phyloP scores from a whole-genome alignment of 2,113 vertebrate genomes.

The Donacobius atricapilla region DNA sequence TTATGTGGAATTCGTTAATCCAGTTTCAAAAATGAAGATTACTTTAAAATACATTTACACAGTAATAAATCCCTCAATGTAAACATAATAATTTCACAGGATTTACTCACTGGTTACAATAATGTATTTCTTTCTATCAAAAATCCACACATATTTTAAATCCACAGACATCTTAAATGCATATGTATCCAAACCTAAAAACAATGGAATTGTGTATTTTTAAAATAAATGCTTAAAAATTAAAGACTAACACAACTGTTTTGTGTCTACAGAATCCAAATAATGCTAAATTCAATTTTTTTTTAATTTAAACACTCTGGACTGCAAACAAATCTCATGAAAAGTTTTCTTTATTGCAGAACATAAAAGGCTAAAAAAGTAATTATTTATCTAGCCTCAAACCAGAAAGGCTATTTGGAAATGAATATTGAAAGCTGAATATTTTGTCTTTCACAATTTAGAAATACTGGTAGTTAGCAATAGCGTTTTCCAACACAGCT shows the following conservation, averaged over 20 bases:
- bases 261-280: neutral
- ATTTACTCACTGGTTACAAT: neutral
- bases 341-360: neutral
- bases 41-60: neutral
- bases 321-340: neutral
- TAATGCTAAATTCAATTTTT: neutral
- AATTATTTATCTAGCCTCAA: neutral
- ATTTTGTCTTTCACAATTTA: neutral
- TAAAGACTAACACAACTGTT: neutral
- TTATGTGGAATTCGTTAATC: rapidly evolving
- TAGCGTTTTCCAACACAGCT: neutral
- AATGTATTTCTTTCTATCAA: neutral
- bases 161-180: neutral
- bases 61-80: neutral
- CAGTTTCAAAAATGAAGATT: neutral
- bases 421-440: neutral
- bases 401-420: neutral
- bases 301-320: neutral
- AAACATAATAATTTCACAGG: neutral
- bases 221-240: neutral
- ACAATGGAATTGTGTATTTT: neutral
- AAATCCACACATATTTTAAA: neutral
- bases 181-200: neutral
- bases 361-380: neutral
- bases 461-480: neutral